Percentiles rank a stretch among this genome's conserved stretches.
Conservation (phyloP, 2,113 vertebrate species). For the Chlorodrepanis virens region DNA sequence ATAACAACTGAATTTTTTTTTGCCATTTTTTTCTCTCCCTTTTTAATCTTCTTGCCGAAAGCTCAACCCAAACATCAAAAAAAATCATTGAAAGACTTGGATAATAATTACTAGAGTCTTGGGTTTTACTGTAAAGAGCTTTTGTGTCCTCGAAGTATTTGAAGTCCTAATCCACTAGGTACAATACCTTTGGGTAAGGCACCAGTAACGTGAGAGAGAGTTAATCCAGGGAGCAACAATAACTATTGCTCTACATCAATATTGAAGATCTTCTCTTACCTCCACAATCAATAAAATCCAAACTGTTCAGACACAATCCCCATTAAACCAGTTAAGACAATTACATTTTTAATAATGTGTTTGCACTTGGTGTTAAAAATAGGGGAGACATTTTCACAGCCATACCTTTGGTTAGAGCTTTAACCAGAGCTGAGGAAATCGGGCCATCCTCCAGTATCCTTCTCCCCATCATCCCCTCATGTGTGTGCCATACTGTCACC, state of each 20-base stretch:
- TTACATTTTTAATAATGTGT: not conserved
- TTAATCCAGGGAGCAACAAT: slow-evolving; percentile 49
- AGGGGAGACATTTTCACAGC: not conserved
- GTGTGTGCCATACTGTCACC: accelerated
- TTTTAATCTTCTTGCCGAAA: slow-evolving; percentile 45
- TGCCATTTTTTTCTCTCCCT: not conserved
- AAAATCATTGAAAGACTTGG: slow-evolving; percentile 59
- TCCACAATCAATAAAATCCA: slow-evolving; percentile 38
- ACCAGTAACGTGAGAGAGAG: not conserved
- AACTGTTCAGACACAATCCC: slow-evolving; percentile 21
- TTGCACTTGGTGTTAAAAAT: not conserved
- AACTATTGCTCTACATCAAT: not conserved
- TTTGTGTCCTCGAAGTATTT: slow-evolving; percentile 63
- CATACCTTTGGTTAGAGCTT: not conserved
- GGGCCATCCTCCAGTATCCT: not conserved
- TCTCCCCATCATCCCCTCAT: not conserved
- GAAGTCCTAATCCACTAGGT: slow-evolving; percentile 73
- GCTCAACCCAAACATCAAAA: slow-evolving; percentile 61
- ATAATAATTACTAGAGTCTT: slow-evolving; percentile 68
- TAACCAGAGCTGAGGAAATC: not conserved
- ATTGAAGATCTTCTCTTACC: slow-evolving; percentile 5
- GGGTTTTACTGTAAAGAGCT: slow-evolving; percentile 60
- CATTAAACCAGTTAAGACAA: slow-evolving; percentile 19
- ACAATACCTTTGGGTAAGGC: slow-evolving; percentile 41
- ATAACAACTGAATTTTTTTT: slow-evolving; percentile 53